A percentile compares a stretch with the other conserved stretches of the same genome.
These are phyloP conservation scores for Spodoptera picta DNA, from an alignment of 2,888 invertebrate species.

Conservation along the genomic window DNA sequence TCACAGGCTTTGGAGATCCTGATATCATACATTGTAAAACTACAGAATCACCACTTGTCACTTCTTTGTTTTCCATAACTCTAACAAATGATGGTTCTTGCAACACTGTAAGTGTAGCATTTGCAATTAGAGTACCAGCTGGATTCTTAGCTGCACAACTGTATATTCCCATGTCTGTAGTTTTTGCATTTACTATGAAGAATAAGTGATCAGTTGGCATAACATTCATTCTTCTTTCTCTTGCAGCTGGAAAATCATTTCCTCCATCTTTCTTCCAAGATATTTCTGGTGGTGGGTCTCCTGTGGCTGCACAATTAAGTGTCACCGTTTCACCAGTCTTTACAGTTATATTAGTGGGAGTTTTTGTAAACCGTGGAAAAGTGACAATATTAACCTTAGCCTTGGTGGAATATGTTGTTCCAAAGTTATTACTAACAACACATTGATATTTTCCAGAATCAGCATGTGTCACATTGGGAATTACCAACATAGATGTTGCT, in stretches of 20 bases:
- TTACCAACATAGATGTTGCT: slow-evolving; percentile 92
- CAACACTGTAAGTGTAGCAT: slow-evolving; percentile 94
- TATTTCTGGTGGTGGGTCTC: slow-evolving; percentile 96
- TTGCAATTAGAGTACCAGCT: slow-evolving; percentile 95
- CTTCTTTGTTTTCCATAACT: slow-evolving; percentile 95
- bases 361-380: slow-evolving; percentile 95
- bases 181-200: slow-evolving; percentile 97
- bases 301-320: slow-evolving; percentile 96
- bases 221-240: slow-evolving; percentile 97
- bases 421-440: slow-evolving; percentile 96
- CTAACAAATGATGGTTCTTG: slow-evolving; percentile 96
- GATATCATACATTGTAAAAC: slow-evolving; percentile 96
- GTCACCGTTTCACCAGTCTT: slow-evolving; percentile 95
- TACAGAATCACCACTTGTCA: slow-evolving; percentile 93
- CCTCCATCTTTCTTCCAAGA: slow-evolving; percentile 98
- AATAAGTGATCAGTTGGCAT: slow-evolving; percentile 97
- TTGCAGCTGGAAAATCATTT: slow-evolving; percentile 97
- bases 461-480: slow-evolving; percentile 93
- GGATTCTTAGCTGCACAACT: slow-evolving; percentile 97
- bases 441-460: slow-evolving; percentile 98
- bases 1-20: slow-evolving; percentile 94
- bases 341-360: slow-evolving; percentile 94
- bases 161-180: slow-evolving; percentile 96
- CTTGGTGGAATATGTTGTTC: slow-evolving; percentile 95
- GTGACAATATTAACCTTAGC: slow-evolving; percentile 96